These are phyloP conservation scores for Capra hircus DNA, from an alignment of 2,113 vertebrate species.

Conservation along the genomic window DNA sequence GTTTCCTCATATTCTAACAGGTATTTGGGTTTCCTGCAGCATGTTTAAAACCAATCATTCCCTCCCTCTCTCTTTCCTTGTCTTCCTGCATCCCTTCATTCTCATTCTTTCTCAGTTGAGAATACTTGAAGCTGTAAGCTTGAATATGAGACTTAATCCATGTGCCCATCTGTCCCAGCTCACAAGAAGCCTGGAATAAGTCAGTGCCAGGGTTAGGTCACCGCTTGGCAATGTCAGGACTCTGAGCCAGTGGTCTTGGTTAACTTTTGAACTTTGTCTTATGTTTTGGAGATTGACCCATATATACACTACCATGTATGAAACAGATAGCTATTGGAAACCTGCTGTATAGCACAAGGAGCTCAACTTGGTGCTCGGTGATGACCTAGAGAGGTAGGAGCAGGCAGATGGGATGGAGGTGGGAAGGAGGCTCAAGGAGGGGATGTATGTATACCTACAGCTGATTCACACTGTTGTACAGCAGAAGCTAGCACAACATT, in stretches of 20 bases:
- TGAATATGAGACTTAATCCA: neutral
- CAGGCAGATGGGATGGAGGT: neutral
- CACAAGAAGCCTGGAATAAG: neutral
- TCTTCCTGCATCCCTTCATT: neutral
- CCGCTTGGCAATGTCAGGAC: neutral
- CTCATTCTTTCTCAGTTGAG: neutral
- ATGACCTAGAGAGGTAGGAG: neutral
- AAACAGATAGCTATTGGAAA: neutral
- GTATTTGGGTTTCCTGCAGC: neutral
- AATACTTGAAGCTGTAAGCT: neutral
- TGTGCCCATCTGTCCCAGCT: rapidly evolving
- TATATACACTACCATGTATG: neutral
- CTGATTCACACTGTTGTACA: neutral
- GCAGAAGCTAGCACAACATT: neutral
- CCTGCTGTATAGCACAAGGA: neutral
- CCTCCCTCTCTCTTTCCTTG: neutral
- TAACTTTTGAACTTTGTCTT: neutral
- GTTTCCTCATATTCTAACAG: neutral
- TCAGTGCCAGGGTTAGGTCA: neutral
- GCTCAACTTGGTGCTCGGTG: neutral
- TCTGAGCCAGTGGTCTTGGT: neutral
- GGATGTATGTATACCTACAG: neutral
- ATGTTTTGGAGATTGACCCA: neutral
- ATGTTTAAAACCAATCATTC: neutral
- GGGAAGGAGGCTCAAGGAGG: neutral